Base-by-base conservation (phyloP, 2,113 vertebrate genomes). In the Saccopteryx bilineata region DNA sequence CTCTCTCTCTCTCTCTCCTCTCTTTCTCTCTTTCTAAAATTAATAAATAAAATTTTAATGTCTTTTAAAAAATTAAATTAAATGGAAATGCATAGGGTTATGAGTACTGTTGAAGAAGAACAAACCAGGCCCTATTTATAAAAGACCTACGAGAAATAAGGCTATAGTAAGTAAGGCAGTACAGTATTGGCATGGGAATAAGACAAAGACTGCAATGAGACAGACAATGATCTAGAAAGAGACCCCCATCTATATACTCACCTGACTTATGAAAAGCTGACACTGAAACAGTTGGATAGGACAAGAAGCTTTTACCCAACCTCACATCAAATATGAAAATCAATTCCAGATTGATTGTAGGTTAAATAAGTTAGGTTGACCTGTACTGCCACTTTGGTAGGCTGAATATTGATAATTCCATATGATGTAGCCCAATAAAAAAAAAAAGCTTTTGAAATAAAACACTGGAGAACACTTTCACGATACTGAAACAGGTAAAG, bases 181-280 rank as follows among this genome's bases (percentile, higher is more conserved):
- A 2, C 21, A 9, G 39, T 52, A 26, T 19, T 15, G 39, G 54
- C 31, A 26, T 68, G 26, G 46, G 68, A 54, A 17, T 4, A 66
- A 15, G 28, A 33, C 52, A 61, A 39, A 31, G 5, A 66, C 50
- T 15, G 21, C 26, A 23, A 2, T 17, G 1, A 7, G 21, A 61
- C 21, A 28, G 76, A 61, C 18, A 17, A 6, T 60, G 66, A 52
- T 39, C 11, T 3, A 83, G 28, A 76, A 76, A 52, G 11, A 69
- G 5, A 33, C 9, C 31, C 52, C 7, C 10, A 1, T 28, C 23
- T 1, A 9, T 9, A 9, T 15, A 39, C n/a, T 31, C 13, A 13
- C 39, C 52, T 17, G 39, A 31, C 10, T 46, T 24, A 9, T 28
- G 24, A 31, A 60, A 76, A 69, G 28, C 4, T 12, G 17, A 31